Evolutionary conservation across 1,140 invertebrate genomes (phyloP).

Genomic region (Drosophila bocqueti): DNA sequence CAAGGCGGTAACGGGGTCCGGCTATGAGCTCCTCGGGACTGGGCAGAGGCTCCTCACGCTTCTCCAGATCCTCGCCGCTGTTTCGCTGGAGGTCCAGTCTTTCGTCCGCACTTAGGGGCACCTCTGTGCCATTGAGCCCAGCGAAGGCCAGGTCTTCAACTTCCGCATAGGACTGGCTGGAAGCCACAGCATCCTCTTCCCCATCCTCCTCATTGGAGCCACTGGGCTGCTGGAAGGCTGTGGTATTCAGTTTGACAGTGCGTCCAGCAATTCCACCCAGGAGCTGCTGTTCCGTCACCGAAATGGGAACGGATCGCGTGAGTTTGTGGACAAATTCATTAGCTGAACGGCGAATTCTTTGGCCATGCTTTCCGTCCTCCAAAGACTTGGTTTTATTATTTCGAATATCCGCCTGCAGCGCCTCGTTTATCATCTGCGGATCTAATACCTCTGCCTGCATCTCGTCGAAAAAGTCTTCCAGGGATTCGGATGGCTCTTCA

Average conservation of each 20-base stretch:
- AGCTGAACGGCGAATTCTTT: constrained; percentile 55
- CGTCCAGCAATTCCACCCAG: constrained; percentile 62
- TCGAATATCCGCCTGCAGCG: constrained; percentile 37
- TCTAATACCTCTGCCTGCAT: constrained; percentile 72
- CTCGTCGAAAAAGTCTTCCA: constrained; percentile 75
- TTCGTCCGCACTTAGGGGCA: constrained; percentile 48
- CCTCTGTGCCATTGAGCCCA: constrained; percentile 73
- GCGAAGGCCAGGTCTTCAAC: constrained; percentile 78
- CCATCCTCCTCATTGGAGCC: constrained; percentile 3
- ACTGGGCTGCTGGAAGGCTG: constrained; percentile 65
- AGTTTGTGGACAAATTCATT: constrained; percentile 77
- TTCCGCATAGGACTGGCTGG: constrained; percentile 59
- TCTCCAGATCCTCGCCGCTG: constrained; percentile 48
- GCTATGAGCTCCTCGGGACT: constrained; percentile 79
- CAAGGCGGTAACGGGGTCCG: constrained; percentile 72
- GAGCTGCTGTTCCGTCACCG: constrained; percentile 68
- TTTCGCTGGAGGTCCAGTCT: constrained; percentile 41
- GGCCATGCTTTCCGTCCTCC: neutral
- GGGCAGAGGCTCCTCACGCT: constrained; percentile 70
- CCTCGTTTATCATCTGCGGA: constrained; percentile 79
- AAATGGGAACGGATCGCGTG: constrained; percentile 68
- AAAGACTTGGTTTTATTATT: constrained; percentile 4
- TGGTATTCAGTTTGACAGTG: constrained; percentile 71
- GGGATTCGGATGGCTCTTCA: neutral
- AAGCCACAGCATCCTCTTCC: neutral